Evolutionary conservation across 2,888 invertebrate species (phyloP).

Genomic region (Belgica antarctica): DNA sequence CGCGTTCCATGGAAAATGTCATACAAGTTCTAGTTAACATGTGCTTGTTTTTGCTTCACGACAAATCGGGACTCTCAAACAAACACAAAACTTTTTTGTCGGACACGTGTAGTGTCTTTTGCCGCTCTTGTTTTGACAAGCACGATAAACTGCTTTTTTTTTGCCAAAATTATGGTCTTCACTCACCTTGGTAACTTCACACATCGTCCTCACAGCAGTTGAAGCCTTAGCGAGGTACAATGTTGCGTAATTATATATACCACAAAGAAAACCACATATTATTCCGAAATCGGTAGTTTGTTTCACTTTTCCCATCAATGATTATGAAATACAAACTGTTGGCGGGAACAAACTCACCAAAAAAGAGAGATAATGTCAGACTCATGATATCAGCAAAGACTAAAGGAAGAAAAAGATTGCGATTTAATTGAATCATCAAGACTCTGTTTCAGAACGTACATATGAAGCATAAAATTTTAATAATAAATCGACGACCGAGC

Average conservation of each 20-base stretch:
- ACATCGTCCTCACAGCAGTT: not conserved
- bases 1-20: not conserved
- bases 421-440: conserved; percentile 8
- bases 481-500: no score
- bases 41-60: not conserved
- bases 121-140: conserved; percentile 4
- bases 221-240: conserved; percentile 4
- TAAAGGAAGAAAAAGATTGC: not conserved
- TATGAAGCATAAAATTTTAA: no score
- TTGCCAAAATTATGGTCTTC: not conserved
- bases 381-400: no score
- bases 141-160: not conserved
- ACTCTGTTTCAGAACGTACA: no score
- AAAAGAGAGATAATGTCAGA: no score
- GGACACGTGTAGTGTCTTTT: not conserved
- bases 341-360: no score
- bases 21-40: not conserved
- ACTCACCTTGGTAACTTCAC: conserved; percentile 1
- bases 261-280: no score
- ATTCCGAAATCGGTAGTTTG: not conserved
- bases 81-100: not conserved
- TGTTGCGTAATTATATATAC: conserved; percentile 6
- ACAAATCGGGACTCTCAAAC: not conserved
- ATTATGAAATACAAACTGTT: not conserved
- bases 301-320: not conserved